phyloP scores from a whole-genome alignment of 23 tunicate genomes.

The Ascidia mentula region DNA sequence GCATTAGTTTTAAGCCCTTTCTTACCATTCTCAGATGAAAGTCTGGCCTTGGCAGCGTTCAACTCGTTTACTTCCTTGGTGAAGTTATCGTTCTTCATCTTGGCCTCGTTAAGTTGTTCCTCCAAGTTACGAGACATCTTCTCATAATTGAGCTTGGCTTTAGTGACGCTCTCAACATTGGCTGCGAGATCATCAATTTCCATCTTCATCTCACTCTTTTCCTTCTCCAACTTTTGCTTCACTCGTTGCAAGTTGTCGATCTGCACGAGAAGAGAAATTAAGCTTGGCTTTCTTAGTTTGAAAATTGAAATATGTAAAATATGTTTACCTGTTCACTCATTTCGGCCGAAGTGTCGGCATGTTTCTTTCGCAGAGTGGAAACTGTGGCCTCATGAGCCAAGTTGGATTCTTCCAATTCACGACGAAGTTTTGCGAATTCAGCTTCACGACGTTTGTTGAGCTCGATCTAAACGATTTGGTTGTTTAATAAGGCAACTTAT shows the following conservation, averaged over 20 bases:
- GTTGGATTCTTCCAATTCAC: constrained; percentile 97
- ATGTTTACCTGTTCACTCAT: constrained; percentile 83
- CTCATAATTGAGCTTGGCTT: constrained; percentile 84
- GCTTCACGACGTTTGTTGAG: constrained; percentile 96
- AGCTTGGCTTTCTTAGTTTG: neutral
- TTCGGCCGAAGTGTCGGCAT: constrained; percentile 88
- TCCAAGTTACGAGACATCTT: constrained; percentile 85
- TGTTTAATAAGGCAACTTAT: neutral
- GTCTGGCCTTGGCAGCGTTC: constrained; percentile 35
- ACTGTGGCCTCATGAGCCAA: constrained; percentile 89
- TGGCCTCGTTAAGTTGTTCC: constrained; percentile 72
- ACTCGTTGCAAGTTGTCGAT: constrained; percentile 98
- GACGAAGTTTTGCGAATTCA: constrained; percentile 86
- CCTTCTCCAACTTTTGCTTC: constrained; percentile 97
- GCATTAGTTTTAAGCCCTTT: constrained; percentile 31
- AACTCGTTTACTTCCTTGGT: constrained; percentile 73
- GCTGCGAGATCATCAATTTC: constrained; percentile 94
- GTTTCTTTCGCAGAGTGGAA: constrained; percentile 85
- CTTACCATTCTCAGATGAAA: constrained; percentile 43
- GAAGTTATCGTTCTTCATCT: constrained; percentile 77
- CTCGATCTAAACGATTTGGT: constrained; percentile 50
- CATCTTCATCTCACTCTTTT: constrained; percentile 97
- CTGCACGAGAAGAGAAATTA: no score
- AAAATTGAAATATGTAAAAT: neutral
- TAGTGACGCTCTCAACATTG: constrained; percentile 75